Evolutionary conservation across 2,113 vertebrate species (phyloP).

Genomic region (Bombycilla garrulus): DNA sequence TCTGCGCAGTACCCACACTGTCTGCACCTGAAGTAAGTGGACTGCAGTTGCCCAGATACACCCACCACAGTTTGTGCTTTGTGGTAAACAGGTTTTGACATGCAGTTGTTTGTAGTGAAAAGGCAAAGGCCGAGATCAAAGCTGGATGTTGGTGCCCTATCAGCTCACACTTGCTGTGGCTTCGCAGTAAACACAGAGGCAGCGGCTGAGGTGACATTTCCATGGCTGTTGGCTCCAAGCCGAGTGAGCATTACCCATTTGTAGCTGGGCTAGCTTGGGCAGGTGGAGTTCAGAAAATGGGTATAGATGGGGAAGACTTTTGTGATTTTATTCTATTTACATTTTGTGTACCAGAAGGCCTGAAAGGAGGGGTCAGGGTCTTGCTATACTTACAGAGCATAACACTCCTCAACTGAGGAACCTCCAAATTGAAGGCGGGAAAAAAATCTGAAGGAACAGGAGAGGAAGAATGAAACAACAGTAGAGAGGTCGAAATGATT

Average conservation of each 20-base stretch:
- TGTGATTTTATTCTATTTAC: neutral
- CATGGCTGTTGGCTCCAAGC: neutral
- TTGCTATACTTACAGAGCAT: neutral
- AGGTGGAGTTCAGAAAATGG: neutral
- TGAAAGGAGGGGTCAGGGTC: neutral
- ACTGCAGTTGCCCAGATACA: neutral
- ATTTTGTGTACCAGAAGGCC: neutral
- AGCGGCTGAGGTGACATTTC: neutral
- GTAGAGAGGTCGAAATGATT: neutral
- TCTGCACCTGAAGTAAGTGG: neutral
- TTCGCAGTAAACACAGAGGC: neutral
- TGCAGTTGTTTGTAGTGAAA: neutral
- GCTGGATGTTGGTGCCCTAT: neutral
- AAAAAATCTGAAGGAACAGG: neutral
- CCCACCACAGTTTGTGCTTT: neutral
- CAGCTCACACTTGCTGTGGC: neutral
- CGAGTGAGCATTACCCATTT: neutral
- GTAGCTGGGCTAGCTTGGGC: neutral
- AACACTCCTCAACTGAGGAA: neutral
- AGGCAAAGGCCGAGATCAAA: neutral
- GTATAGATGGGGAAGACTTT: neutral
- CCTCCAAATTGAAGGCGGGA: neutral
- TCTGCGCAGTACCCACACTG: neutral
- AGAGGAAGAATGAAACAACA: neutral
- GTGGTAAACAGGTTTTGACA: neutral